These are phyloP conservation scores for Kuschelorhynchus macadamiae DNA, from an alignment of 2,888 invertebrate genomes.

Conservation along the genomic window DNA sequence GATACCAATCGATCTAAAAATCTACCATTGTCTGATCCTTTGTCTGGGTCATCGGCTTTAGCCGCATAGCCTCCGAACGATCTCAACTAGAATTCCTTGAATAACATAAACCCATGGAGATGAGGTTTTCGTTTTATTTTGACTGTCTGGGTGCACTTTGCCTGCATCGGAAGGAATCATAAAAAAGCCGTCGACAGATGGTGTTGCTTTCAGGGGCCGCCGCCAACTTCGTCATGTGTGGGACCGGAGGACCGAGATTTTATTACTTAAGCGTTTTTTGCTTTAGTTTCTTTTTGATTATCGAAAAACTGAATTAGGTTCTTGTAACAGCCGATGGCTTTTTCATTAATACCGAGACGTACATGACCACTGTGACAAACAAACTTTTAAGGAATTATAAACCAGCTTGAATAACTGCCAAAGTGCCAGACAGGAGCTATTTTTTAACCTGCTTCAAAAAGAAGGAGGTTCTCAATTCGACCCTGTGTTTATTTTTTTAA, in stretches of 20 bases:
- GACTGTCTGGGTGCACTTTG: constrained; percentile 45
- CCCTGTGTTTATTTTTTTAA: too few relatives aligned
- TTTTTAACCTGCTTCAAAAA: too few relatives aligned
- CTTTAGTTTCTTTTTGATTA: too few relatives aligned
- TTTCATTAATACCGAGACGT: too few relatives aligned
- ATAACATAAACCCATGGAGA: constrained; percentile 34
- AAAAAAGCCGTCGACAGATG: constrained; percentile 40
- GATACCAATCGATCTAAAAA: constrained; percentile 38
- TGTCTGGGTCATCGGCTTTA: constrained; percentile 45
- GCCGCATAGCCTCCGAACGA: constrained; percentile 19
- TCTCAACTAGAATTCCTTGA: constrained; percentile 46
- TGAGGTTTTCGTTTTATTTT: constrained; percentile 46
- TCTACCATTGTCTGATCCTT: constrained; percentile 35
- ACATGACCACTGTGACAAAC: too few relatives aligned
- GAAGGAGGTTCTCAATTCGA: too few relatives aligned
- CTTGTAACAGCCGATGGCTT: too few relatives aligned
- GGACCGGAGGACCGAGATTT: constrained; percentile 42
- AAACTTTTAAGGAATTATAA: too few relatives aligned
- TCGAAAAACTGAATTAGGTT: too few relatives aligned
- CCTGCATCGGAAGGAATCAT: constrained; percentile 45
- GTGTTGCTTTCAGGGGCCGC: constrained; percentile 34
- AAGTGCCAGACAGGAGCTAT: too few relatives aligned
- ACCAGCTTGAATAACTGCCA: too few relatives aligned
- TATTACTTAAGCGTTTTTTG: constrained; percentile 32
- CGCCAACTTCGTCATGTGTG: constrained; percentile 30